Evolutionary conservation across 2,888 invertebrate genomes (phyloP), one percentile per base, ranked within the genome.

Genomic region (Epinotia nisella): DNA sequence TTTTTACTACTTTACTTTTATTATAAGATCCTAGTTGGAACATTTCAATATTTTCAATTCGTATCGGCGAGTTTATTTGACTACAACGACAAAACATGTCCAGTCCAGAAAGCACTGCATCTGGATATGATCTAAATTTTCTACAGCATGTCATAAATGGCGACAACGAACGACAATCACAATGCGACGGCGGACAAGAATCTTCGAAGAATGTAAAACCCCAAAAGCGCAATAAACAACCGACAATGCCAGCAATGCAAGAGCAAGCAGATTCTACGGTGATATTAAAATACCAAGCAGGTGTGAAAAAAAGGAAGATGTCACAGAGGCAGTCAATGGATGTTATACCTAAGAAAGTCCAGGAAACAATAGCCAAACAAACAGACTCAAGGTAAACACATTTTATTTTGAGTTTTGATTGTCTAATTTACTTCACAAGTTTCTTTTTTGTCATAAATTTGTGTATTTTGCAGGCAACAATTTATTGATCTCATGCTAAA

Each of bases 351-450:
- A 86, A 89, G 75, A 91, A 90, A 81, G 80, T 91, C 74, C 73
- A 89, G 41, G 83, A 88, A 80, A 84, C 87, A 10, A 87, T 89
- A 83, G 83, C 77, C 66, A 79, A 86, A 51, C 92, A 91, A 80
- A 77, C 85, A 55, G 83, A 86, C 74, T 79, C 85, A 76, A 89
- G 91, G 92, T 90, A 83, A 74, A 60, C 13, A 53, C 7, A 4
- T n/a, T 64, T 24, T 62, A 17, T 29, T 17, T 35, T 3, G 4
- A 49, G 45, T 58, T 77, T 75, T 41, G 10, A 10, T n/a, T n/a
- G n/a, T n/a, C n/a, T 13, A 49, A 53, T 56, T 51, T 24, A 17
- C 13, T 3, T 35, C 39, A n/a, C 51, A 61, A 49, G 13, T 51
- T 53, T 55, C 19, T 41, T 24, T 10, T 49, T 71, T 68, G 24